phyloP scores from a whole-genome alignment of 1,140 invertebrate genomes.

The Drosophila funebris region DNA sequence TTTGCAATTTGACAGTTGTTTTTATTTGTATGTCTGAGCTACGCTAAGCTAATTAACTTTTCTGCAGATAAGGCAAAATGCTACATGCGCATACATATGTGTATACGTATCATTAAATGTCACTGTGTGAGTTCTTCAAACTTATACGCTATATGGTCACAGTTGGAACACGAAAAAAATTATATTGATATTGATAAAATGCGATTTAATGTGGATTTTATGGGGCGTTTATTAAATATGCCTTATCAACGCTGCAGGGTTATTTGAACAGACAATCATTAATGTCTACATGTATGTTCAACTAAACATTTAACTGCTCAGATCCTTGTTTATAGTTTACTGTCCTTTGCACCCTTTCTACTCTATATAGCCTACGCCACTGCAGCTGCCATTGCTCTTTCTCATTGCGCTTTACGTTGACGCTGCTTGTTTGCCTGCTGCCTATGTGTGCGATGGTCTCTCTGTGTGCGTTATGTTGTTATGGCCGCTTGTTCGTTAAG shows the following conservation, averaged over 20 bases:
- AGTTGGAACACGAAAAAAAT: slow-evolving; percentile 20
- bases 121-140: slow-evolving; percentile 18
- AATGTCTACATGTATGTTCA: background rate
- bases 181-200: slow-evolving; percentile 66
- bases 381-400: slow-evolving; percentile 61
- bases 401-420: slow-evolving; percentile 37
- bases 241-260: slow-evolving; percentile 45
- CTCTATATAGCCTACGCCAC: slow-evolving; percentile 30
- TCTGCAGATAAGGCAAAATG: slow-evolving; percentile 42
- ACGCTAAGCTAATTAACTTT: slow-evolving; percentile 31
- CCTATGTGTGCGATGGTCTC: slow-evolving; percentile 20
- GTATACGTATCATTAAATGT: slow-evolving; percentile 4
- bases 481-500: slow-evolving; percentile 41
- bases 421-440: slow-evolving; percentile 32
- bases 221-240: slow-evolving; percentile 40
- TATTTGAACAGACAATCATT: background rate
- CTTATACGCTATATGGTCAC: slow-evolving; percentile 9
- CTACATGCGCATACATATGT: background rate
- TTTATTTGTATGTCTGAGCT: slow-evolving; percentile 17
- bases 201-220: slow-evolving; percentile 44
- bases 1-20: slow-evolving; percentile 23
- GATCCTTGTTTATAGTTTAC: background rate
- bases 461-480: slow-evolving; percentile 35
- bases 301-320: background rate
- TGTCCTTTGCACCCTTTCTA: slow-evolving; percentile 17